Percentiles rank a stretch among this genome's conserved stretches.
phyloP scores from a whole-genome alignment of 2,113 vertebrate species.

The Pycnonotus jocosus region DNA sequence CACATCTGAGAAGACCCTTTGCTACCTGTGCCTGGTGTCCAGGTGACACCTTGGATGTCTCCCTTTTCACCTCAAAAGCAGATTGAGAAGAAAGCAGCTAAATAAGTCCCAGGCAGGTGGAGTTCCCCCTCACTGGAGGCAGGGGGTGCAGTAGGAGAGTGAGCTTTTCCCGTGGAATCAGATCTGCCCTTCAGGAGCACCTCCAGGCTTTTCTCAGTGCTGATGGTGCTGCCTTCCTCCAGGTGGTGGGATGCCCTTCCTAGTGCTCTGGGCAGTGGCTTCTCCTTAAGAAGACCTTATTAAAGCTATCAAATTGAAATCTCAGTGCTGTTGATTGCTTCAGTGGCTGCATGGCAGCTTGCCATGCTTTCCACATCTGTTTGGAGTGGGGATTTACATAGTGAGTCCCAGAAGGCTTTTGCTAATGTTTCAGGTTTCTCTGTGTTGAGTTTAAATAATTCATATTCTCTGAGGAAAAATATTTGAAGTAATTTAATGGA shows the following conservation, averaged over 20 bases:
- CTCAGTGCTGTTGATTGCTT: slow-evolving; percentile 46
- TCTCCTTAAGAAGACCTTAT: slow-evolving; percentile 28
- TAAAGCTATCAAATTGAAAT: slow-evolving; percentile 38
- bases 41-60: background rate
- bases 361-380: slow-evolving; percentile 66
- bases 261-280: background rate
- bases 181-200: background rate
- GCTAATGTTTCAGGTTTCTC: slow-evolving; percentile 64
- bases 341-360: slow-evolving; percentile 53
- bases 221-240: background rate
- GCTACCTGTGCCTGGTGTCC: background rate
- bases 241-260: slow-evolving; percentile 60
- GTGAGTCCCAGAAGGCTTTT: slow-evolving; percentile 51
- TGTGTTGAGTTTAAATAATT: slow-evolving; percentile 79
- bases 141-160: rapidly evolving
- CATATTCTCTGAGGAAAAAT: slow-evolving; percentile 70
- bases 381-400: slow-evolving; percentile 58
- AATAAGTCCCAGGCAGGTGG: rapidly evolving
- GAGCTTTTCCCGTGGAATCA: background rate
- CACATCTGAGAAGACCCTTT: background rate
- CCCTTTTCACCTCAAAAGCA: background rate
- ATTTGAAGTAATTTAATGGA: slow-evolving; percentile 65
- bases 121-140: background rate
- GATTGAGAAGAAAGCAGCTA: background rate
- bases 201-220: background rate